Percentiles rank a stretch among this genome's conserved stretches.
Evolutionary conservation across 53 echinoderm and acorn worm genomes (phyloP).

Genomic region (Echinometra lucunter): DNA sequence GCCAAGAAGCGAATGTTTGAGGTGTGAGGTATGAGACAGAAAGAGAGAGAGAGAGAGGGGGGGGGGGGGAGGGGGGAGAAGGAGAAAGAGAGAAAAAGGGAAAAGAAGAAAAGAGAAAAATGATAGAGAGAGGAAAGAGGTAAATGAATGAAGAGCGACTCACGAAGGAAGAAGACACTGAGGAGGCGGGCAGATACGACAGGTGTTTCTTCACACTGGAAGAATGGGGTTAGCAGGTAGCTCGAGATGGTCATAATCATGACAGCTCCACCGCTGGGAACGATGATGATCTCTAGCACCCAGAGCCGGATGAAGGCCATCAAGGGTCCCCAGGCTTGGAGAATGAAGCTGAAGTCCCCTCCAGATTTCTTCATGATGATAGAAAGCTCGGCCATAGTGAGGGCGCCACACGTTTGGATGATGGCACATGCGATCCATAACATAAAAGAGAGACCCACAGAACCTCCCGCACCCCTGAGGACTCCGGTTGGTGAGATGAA

Average conservation of each 20-base stretch:
- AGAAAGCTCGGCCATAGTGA: slow-evolving; percentile 61
- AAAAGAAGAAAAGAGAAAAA: too few species aligned
- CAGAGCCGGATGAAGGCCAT: slow-evolving; percentile 75
- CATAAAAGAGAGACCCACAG: slow-evolving; percentile 66
- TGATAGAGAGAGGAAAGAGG: too few species aligned
- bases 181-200: slow-evolving; percentile 34
- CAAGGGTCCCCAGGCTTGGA: slow-evolving; percentile 70
- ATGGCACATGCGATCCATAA: slow-evolving; percentile 71
- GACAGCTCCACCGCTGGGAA: slow-evolving; percentile 44
- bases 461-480: slow-evolving; percentile 70
- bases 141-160: slow-evolving; percentile 26
- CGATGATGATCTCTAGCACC: slow-evolving; percentile 63
- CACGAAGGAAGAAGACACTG: slow-evolving; percentile 61
- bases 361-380: slow-evolving; percentile 73
- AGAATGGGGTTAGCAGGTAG: slow-evolving; percentile 72
- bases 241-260: slow-evolving; percentile 60
- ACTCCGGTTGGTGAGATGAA: slow-evolving; percentile 73
- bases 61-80: too few species aligned
- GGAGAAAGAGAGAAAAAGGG: too few species aligned
- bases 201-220: slow-evolving; percentile 34
- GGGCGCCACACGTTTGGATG: slow-evolving; percentile 70
- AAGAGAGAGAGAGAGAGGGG: too few species aligned
- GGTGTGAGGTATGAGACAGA: too few species aligned
- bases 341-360: slow-evolving; percentile 73
- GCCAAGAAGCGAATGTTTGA: too few species aligned